Evolutionary conservation across 2,113 vertebrate species (phyloP), one percentile per base, ranked within the genome.

Genomic region (Myodes glareolus): DNA sequence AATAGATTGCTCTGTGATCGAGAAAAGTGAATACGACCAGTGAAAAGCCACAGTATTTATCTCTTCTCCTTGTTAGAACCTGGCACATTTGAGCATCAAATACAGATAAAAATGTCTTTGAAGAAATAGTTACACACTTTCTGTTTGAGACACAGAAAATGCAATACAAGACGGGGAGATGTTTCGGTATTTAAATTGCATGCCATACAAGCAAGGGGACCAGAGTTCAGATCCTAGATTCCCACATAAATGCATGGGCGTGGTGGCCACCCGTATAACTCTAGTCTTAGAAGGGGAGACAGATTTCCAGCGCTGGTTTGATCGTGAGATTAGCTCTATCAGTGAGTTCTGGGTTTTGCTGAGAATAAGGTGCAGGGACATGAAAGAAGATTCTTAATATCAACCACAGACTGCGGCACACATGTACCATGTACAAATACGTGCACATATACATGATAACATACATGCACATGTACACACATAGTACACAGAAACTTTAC

Each of bases 11-110:
- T 33, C 61, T 47, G 61, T 33, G 45, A 70, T 50, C 97, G 94
- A 98, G 92, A 97, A 97, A 98, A 97, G 91, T 96, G 92, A 97
- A 55, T 92, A 75, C 90, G 95, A 96, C 73, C 85, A 92, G 80
- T 94, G 97, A 97, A 98, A 98, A 89, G 47, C 8, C 19, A 94
- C 50, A 91, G 91, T 78, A 98, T 97, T 97, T 89, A 27, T 94
- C 97, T 90, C 19, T 95, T 39, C 84, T 94, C 92, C 67, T 45
- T 97, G 91, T 92, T 97, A 97, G 94, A 97, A 98, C 98, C 97
- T 95, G 95, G 97, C 96, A 96, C 80, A 96, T 98, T 77, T 98
- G 94, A 96, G 78, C 50, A 87, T 61, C 45, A 61, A 27, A 52
- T 19, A 39, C n/a, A 77, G 68, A 67, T 85, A n/a, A 65, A 78